Evolutionary conservation across 2,888 invertebrate genomes (phyloP), one percentile per base, ranked within the genome.

Genomic region (Trissoscelio sp.): DNA sequence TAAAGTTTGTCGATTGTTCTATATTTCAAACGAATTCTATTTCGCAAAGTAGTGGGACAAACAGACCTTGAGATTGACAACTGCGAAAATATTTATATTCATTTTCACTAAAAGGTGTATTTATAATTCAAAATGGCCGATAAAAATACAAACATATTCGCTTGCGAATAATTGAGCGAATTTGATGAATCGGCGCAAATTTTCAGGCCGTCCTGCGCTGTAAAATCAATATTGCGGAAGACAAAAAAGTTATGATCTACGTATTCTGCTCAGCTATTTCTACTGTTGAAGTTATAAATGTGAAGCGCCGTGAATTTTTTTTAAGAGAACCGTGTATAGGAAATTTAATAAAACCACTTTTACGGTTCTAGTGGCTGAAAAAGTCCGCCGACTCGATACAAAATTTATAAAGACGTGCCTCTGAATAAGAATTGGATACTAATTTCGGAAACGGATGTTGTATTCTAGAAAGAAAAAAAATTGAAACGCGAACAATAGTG

Each of bases 291-390:
- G 58, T 48, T 48, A 70, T 70, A 69, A 53, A 64, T 73, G 53
- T 73, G 28, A 74, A 66, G 14, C 39, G 14, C 24, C 9, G 34
- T 34, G 57, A 64, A 57, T 74, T 74, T 74, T 64, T 64, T 66
- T 28, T 20, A 53, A 73, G 66, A 37, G 46, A 22, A 24, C 51
- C 1, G 39, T 42, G 14, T 69, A 69, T 24, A 16, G 57, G 34
- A 62, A 67, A 69, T 67, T 60, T 58, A 75, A 75, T 53, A 60
- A 69, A 62, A 69, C 39, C 42, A 3, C 53, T 48, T 60, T 60
- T 67, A 60, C 60, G 18, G 39, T 39, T 34, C 24, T 7, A 12
- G 4, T 20, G 20, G n/a, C 22, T 18, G 51, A 62, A 66, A 69
- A 48, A 60, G 28, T 46, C 20, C 5, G 31, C 7, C 28, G 1